These are phyloP conservation scores for Megalops atlanticus DNA, from an alignment of 2,113 vertebrate genomes.

Conservation along the genomic window DNA sequence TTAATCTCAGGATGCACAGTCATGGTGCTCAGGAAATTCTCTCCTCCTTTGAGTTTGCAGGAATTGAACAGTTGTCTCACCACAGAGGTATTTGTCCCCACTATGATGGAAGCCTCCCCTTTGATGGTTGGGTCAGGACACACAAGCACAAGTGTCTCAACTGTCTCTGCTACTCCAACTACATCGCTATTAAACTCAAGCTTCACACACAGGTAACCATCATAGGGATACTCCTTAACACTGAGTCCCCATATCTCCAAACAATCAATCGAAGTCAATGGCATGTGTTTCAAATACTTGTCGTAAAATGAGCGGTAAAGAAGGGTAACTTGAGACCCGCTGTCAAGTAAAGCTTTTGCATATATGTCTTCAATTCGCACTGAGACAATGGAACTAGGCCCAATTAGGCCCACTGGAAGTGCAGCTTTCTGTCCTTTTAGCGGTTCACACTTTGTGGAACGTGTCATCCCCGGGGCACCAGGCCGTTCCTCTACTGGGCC, in stretches of 20 bases:
- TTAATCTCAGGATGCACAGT: slow-evolving; percentile 20
- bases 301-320: slow-evolving; percentile 38
- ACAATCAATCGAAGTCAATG: slow-evolving; percentile 20
- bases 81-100: slow-evolving; percentile 13
- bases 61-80: too few species aligned
- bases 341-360: slow-evolving; percentile 37
- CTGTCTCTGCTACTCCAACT: slow-evolving; percentile 23
- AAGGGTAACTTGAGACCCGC: slow-evolving; percentile 37
- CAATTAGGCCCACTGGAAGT: slow-evolving; percentile 29
- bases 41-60: too few species aligned
- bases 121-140: slow-evolving; percentile 3
- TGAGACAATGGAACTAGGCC: slow-evolving; percentile 31
- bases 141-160: slow-evolving; percentile 14
- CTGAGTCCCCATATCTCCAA: slow-evolving; percentile 43
- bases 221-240: slow-evolving; percentile 24
- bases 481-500: slow-evolving; percentile 34
- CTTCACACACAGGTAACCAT: slow-evolving; percentile 35
- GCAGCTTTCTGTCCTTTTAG: neutral
- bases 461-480: slow-evolving; percentile 15
- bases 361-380: slow-evolving; percentile 35
- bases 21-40: too few species aligned
- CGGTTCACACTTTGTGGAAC: slow-evolving; percentile 26
- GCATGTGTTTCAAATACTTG: slow-evolving; percentile 37
- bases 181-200: slow-evolving; percentile 34
- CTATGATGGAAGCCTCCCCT: slow-evolving; percentile 1